Conservation (phyloP, 2,888 invertebrate species). For the Thymelicus acteon region DNA sequence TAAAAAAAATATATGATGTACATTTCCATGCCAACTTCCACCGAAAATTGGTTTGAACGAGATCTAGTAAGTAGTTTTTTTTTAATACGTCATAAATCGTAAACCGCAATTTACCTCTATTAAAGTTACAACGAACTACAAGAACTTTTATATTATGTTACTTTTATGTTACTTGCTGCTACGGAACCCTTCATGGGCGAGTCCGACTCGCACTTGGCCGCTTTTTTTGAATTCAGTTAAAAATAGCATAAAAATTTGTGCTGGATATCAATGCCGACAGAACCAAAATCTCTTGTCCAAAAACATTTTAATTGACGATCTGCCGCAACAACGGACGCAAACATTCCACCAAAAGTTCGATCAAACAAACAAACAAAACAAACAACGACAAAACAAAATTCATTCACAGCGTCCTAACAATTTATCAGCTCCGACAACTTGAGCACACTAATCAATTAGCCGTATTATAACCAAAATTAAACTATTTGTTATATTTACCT, state of each 20-base stretch:
- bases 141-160: too few species aligned
- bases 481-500: conserved; percentile 35
- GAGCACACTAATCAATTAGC: conserved; percentile 39
- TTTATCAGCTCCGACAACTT: conserved; percentile 40
- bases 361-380: conserved; percentile 24
- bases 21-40: too few species aligned
- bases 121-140: too few species aligned
- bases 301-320: conserved; percentile 24
- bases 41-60: too few species aligned
- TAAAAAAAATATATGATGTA: too few species aligned
- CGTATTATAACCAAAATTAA: conserved; percentile 34
- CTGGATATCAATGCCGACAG: neutral
- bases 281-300: conserved; percentile 3
- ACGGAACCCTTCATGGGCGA: too few species aligned
- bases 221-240: too few species aligned
- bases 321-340: conserved; percentile 4
- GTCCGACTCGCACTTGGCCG: too few species aligned
- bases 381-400: conserved; percentile 17
- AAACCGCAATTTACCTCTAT: too few species aligned
- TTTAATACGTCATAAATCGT: too few species aligned
- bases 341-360: conserved; percentile 1
- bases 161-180: too few species aligned
- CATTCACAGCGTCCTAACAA: conserved; percentile 29
- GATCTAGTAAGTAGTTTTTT: too few species aligned
- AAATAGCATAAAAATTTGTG: neutral